These are phyloP conservation scores for Acropora tenuis DNA, from an alignment of 64 coral and sea anemone species.

Conservation along the genomic window DNA sequence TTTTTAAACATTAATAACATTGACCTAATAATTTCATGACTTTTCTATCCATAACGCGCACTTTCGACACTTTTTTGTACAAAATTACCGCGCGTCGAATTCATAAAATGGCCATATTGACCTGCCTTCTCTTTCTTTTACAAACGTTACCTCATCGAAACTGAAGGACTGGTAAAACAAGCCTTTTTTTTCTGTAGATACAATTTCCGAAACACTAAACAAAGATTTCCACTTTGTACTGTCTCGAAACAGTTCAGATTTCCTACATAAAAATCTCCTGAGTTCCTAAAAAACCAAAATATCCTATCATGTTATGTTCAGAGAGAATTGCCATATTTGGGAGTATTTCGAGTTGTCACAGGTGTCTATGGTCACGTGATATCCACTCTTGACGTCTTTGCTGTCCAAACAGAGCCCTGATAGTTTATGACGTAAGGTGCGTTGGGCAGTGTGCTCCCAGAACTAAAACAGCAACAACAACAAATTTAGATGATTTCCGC, in stretches of 20 bases:
- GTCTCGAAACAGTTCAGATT: not conserved
- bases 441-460: constrained; percentile 81
- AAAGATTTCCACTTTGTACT: not conserved
- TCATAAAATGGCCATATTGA: too few relatives aligned
- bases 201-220: not conserved
- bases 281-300: not conserved
- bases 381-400: constrained; percentile 46
- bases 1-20: too few relatives aligned
- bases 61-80: too few relatives aligned
- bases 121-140: too few relatives aligned
- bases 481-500: not conserved
- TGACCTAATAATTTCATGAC: too few relatives aligned
- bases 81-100: too few relatives aligned
- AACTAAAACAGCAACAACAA: constrained; percentile 36
- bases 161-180: too few relatives aligned
- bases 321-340: constrained; percentile 90
- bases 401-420: constrained; percentile 83
- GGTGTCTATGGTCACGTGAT: constrained; percentile 57
- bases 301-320: constrained; percentile 62
- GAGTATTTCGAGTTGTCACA: constrained; percentile 59
- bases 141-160: too few relatives aligned
- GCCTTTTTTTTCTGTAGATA: too few relatives aligned
- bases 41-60: too few relatives aligned
- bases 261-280: not conserved
- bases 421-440: constrained; percentile 72